Evolutionary conservation across 1,140 invertebrate species (phyloP).

Genomic region (Brevipalpus yothersi): DNA sequence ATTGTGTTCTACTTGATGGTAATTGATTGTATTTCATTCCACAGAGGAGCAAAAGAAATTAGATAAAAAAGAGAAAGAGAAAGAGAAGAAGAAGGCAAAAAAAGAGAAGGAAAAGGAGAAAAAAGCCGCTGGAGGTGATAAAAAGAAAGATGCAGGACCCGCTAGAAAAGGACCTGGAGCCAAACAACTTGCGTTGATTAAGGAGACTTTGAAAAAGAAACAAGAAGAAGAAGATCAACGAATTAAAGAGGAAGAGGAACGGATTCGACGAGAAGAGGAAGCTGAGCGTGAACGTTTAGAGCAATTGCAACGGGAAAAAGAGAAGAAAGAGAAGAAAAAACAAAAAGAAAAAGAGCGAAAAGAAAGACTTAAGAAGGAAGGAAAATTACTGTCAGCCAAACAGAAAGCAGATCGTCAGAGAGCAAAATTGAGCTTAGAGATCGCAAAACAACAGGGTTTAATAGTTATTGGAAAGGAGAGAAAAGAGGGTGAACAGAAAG

Average conservation of each 20-base stretch:
- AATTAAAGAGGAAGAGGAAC: conserved; percentile 49
- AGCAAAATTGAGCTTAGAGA: conserved; percentile 58
- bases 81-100: background rate
- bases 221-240: conserved; percentile 47
- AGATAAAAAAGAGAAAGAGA: background rate
- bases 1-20: background rate
- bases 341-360: conserved; percentile 82
- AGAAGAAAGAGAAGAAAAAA: conserved; percentile 54
- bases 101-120: background rate
- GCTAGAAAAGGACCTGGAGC: conserved; percentile 4
- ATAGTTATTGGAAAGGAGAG: conserved; percentile 30
- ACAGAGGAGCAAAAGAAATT: background rate
- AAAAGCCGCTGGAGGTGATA: conserved; percentile 11
- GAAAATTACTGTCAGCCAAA: conserved; percentile 70
- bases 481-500: conserved; percentile 10
- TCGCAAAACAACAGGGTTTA: conserved; percentile 53
- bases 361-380: conserved; percentile 75
- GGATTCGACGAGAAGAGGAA: conserved; percentile 39
- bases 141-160: conserved; percentile 9
- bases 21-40: background rate
- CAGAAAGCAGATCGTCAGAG: conserved; percentile 45
- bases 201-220: conserved; percentile 26
- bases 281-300: conserved; percentile 16
- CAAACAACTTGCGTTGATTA: conserved; percentile 8
- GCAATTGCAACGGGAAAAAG: conserved; percentile 47